phyloP scores from a whole-genome alignment of 2,797 vertebrate species.

The Myotis myotis region DNA sequence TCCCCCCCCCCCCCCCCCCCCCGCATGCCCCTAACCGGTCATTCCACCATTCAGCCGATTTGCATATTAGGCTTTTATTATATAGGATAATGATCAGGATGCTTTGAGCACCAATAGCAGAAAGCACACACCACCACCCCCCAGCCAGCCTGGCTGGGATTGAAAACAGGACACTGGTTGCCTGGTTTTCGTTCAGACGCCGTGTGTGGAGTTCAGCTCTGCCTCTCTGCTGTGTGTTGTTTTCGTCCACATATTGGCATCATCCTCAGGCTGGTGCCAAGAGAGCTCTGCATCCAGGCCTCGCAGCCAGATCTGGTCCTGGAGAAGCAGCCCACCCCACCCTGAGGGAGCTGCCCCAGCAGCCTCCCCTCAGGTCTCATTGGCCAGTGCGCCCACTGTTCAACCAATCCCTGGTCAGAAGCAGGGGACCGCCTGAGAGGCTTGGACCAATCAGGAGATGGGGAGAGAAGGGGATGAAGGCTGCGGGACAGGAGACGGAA shows the following conservation, averaged over 20 bases:
- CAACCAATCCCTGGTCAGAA: background rate
- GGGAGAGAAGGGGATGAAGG: background rate
- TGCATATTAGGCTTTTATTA: too few relatives aligned
- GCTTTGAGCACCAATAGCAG: background rate
- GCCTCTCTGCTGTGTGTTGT: background rate
- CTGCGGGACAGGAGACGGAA: background rate
- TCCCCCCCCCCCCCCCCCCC: too few relatives aligned
- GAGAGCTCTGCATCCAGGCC: background rate
- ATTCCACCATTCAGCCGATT: too few relatives aligned
- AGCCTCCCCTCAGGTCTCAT: background rate
- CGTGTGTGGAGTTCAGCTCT: fast-evolving
- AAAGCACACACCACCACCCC: background rate
- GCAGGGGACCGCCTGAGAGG: background rate
- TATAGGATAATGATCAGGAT: too few relatives aligned
- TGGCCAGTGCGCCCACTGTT: background rate
- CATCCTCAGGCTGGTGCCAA: background rate
- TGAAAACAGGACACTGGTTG: background rate
- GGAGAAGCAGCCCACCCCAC: background rate
- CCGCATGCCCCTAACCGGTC: too few relatives aligned
- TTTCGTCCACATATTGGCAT: background rate
- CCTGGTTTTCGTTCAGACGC: background rate
- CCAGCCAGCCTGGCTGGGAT: background rate
- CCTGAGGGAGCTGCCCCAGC: background rate
- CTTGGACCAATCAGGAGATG: background rate
- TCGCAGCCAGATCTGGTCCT: background rate